Conservation (phyloP, 2,113 vertebrate genomes). For the Spea bombifrons region DNA sequence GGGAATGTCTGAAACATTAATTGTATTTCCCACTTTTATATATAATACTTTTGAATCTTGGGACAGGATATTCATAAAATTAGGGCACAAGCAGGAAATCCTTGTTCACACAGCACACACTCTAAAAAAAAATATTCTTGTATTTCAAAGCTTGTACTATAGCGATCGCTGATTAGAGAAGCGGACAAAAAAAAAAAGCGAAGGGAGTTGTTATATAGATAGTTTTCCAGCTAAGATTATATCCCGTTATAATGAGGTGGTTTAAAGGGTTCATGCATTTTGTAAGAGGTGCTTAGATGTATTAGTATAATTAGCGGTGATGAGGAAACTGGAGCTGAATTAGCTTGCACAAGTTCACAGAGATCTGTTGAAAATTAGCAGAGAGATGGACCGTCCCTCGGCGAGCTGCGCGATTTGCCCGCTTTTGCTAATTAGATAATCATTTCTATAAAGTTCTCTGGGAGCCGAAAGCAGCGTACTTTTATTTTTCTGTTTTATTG, state of each 20-base stretch:
- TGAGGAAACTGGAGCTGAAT: constrained; percentile 92
- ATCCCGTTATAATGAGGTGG: constrained; percentile 84
- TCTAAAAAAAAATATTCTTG: not conserved
- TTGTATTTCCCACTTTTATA: no score
- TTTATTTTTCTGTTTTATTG: constrained; percentile 62
- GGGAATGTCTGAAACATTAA: constrained; percentile 29
- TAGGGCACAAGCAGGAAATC: no score
- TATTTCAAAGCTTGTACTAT: not conserved
- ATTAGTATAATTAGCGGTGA: constrained; percentile 94
- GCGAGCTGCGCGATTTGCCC: constrained; percentile 87
- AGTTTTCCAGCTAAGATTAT: constrained; percentile 81
- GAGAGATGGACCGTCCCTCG: constrained; percentile 83
- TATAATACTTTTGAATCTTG: no score
- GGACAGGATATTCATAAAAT: no score
- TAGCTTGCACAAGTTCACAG: constrained; percentile 89
- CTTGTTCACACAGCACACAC: no score
- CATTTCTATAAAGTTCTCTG: constrained; percentile 89
- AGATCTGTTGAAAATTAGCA: constrained; percentile 82
- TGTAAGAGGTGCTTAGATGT: constrained; percentile 88
- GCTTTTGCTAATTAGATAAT: constrained; percentile 95
- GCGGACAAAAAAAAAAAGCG: constrained; percentile 66
- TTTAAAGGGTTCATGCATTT: constrained; percentile 87
- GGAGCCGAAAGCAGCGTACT: constrained; percentile 44
- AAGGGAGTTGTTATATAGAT: constrained; percentile 83
- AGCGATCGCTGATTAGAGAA: not conserved